Evolutionary conservation across 1,140 invertebrate genomes (phyloP).

Genomic region (Drosophila kikkawai): DNA sequence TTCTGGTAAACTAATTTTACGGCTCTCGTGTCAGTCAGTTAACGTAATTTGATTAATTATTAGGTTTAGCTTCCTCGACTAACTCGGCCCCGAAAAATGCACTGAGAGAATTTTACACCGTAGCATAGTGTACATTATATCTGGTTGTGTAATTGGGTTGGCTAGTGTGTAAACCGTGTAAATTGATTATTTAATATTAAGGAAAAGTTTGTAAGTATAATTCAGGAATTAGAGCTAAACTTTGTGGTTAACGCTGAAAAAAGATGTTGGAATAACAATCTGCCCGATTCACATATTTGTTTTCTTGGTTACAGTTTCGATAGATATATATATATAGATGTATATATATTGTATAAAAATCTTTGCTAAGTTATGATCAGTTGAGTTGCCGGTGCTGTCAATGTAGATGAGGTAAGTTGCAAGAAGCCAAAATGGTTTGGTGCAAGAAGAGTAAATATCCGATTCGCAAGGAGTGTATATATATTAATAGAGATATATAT

Average conservation of each 20-base stretch:
- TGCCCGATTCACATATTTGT: constrained; percentile 9
- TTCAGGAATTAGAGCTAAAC: constrained; percentile 37
- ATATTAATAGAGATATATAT: constrained; percentile 39
- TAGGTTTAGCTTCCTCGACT: constrained; percentile 31
- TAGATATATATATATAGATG: constrained; percentile 31
- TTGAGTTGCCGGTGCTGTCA: constrained; percentile 63
- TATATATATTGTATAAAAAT: constrained; percentile 67
- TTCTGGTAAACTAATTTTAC: constrained; percentile 50
- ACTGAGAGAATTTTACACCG: constrained; percentile 27
- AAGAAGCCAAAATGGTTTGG: constrained; percentile 73
- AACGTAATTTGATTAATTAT: constrained; percentile 38
- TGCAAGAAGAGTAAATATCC: constrained; percentile 65
- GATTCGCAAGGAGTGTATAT: constrained; percentile 33
- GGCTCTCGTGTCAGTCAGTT: constrained; percentile 56
- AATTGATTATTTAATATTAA: constrained; percentile 32
- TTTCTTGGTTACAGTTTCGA: constrained; percentile 42
- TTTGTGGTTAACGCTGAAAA: constrained; percentile 53
- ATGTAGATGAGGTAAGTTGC: constrained; percentile 81
- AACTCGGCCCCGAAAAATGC: constrained; percentile 54
- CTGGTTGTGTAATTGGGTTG: constrained; percentile 21
- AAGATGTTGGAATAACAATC: constrained; percentile 40
- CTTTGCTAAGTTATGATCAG: constrained; percentile 55
- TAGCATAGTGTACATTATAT: constrained; percentile 24
- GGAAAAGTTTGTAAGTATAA: constrained; percentile 38
- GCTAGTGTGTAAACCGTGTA: constrained; percentile 31